Percentiles rank a stretch among this genome's conserved stretches.
These are phyloP conservation scores for Sandelia bainsii DNA, from an alignment of 2,797 vertebrate genomes.

Conservation along the genomic window DNA sequence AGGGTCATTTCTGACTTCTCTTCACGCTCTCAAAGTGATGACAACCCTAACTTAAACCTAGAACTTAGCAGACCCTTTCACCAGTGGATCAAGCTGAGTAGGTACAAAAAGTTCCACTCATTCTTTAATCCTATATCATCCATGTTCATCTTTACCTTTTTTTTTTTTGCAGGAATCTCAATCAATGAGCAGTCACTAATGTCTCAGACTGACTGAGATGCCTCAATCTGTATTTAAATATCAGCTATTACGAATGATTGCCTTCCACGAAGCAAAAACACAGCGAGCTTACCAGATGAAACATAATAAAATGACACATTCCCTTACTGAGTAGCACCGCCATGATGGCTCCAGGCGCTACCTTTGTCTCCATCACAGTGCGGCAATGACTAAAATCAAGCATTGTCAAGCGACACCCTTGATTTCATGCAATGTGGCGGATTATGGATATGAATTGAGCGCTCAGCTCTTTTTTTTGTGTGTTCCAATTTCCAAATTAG, in stretches of 20 bases:
- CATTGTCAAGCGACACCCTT: conserved; percentile 85
- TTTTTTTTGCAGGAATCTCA: conserved; percentile 77
- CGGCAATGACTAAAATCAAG: conserved; percentile 83
- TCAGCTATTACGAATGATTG: conserved; percentile 12
- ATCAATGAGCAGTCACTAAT: conserved; percentile 84
- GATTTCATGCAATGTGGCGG: conserved; percentile 87
- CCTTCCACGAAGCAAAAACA: conserved; percentile 38
- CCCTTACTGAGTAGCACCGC: conserved; percentile 72
- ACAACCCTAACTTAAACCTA: conserved; percentile 22
- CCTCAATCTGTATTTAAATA: conserved; percentile 84
- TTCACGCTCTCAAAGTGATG: conserved; percentile 17
- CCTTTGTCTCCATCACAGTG: conserved; percentile 85
- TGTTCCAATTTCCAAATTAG: conserved; percentile 89
- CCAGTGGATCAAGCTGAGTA: background rate
- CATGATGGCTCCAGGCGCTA: conserved; percentile 82
- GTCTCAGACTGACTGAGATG: conserved; percentile 74
- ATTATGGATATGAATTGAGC: conserved; percentile 86
- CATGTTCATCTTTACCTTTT: conserved; percentile 27
- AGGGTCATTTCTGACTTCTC: conserved; percentile 44
- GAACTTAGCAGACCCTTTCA: conserved; percentile 1
- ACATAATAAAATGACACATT: conserved; percentile 82
- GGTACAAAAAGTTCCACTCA: background rate
- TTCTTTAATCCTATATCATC: background rate
- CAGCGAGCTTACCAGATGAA: conserved; percentile 73
- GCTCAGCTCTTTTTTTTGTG: conserved; percentile 78